Percentiles rank a stretch among this genome's conserved stretches.
phyloP scores from a whole-genome alignment of 2,888 invertebrate genomes.

The Hoplodrina ambigua region DNA sequence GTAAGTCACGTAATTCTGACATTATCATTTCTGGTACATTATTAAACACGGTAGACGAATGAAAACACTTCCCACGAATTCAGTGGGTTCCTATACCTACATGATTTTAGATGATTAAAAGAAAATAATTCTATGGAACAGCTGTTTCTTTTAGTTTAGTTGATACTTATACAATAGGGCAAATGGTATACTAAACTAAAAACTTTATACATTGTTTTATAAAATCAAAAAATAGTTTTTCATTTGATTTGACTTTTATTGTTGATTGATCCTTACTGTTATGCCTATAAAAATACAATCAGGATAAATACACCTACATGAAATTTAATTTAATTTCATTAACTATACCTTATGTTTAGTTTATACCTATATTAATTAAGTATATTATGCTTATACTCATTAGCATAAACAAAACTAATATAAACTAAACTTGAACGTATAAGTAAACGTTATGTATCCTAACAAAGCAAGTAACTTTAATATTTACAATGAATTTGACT shows the following conservation, averaged over 20 bases:
- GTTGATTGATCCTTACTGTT: no score
- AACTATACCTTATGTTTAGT: constrained; percentile 10
- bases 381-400: neutral
- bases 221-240: no score
- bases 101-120: no score
- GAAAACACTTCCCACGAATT: neutral
- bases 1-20: neutral
- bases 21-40: neutral
- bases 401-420: neutral
- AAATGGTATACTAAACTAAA: no score
- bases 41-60: neutral
- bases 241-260: no score
- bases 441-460: constrained; percentile 19
- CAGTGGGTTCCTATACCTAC: neutral
- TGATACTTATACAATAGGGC: no score
- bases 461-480: constrained; percentile 19
- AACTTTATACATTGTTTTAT: no score
- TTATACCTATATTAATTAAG: neutral
- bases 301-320: neutral
- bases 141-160: no score
- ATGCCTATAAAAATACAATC: neutral
- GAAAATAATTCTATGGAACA: no score
- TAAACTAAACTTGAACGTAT: neutral
- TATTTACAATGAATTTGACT: neutral
- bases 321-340: constrained; percentile 10